Base-by-base conservation (phyloP, 2,888 invertebrate species). In the Lacanobia wlatinum region DNA sequence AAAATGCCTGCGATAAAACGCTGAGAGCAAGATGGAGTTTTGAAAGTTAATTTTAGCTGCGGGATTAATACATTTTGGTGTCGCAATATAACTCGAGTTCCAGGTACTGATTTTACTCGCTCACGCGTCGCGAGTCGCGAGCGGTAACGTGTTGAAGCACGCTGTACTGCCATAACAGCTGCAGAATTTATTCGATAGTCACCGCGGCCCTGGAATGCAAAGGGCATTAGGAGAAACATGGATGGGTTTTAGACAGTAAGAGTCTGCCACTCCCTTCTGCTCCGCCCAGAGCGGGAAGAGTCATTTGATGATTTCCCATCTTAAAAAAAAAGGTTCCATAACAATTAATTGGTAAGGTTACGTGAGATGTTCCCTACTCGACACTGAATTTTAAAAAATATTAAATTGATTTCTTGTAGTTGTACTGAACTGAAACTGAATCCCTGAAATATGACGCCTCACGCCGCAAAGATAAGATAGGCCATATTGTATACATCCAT, bases 381-480 rank as follows among this genome's bases (percentile, higher is more conserved):
- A 12, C 1, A 3, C 28, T n/a, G n/a, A 28, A 28, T 28, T 4
- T 52, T 40, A 56, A 48, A 68, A 63, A 40, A 68, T 68, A 43
- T n/a, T 34, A 68, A 64, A 78, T 68, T 73, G 12, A 56, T 64
- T 61, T 34, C 18, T n/a, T n/a, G n/a, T n/a, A n/a, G n/a, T 56
- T 73, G 64, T 40, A 70, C 28, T 55, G 21, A 43, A 67, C 60
- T 50, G 40, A 62, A 43, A 63, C 28, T 59, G 38, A 28, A 46
- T 38, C 50, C 40, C 18, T 56, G 14, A 40, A 52, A 55, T 60
- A 4, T 28, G 2, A 60, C 55, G 21, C 50, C n/a, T 61, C 23
- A 72, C 56, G 1, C 55, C 18, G 12, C 23, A 34, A 52, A 40
- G 12, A 46, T 60, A 23, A 34, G 16, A 56, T 53, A 16, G 3